Evolutionary conservation across 2,888 invertebrate genomes (phyloP), one percentile per base, ranked within the genome.

Genomic region (Tubiluchus corallicola): DNA sequence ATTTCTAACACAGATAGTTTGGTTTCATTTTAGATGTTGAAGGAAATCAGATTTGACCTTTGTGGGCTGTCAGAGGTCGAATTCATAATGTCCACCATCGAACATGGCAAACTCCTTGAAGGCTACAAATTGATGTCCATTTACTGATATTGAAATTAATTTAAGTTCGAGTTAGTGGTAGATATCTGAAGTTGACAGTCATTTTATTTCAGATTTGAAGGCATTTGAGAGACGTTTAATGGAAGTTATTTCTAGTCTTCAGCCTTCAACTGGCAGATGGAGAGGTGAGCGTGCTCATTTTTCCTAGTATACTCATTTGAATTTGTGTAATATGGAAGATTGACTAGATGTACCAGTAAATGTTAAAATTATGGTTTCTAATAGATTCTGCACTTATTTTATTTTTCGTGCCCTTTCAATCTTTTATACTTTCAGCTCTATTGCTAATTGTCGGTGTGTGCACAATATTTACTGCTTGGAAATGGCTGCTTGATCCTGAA

Each of bases 151-250:
- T n/a, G n/a, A n/a, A n/a, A n/a, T n/a, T n/a, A n/a, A n/a, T n/a
- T n/a, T n/a, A n/a, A n/a, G n/a, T n/a, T n/a, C n/a, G n/a, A n/a
- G n/a, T n/a, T n/a, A n/a, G n/a, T n/a, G n/a, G n/a, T n/a, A n/a
- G n/a, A n/a, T n/a, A n/a, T n/a, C n/a, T n/a, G n/a, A n/a, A n/a
- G n/a, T n/a, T n/a, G n/a, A n/a, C n/a, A n/a, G n/a, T n/a, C n/a
- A n/a, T n/a, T n/a, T n/a, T n/a, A n/a, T n/a, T 41, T 5, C 15
- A 52, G 96, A 98, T 74, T 71, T 98, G 55, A 96, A 94, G 68
- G 94, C 94, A 37, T 96, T 96, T 66, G 96, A 98, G 67, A 75
- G 94, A 52, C 75, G 96, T 44, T 70, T 98, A 18, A 96, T 92
- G 1, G 96, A 98, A 72, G 94, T 96, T 15, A 90, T 98, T 60